Conservation (phyloP, 1,140 invertebrate species). For the Heliconius eleuchia region DNA sequence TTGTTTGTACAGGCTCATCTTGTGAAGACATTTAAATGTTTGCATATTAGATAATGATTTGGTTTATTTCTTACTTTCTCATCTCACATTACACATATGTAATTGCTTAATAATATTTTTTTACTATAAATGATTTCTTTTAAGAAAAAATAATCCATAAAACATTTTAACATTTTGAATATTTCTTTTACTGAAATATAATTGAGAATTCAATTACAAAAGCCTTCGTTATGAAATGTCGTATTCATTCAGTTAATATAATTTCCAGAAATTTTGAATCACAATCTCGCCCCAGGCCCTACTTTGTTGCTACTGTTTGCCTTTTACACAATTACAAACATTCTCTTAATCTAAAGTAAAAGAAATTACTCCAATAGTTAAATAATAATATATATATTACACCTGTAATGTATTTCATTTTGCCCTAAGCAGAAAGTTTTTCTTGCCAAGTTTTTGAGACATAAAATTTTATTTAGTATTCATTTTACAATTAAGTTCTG, state of each 20-base stretch:
- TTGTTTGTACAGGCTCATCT: not conserved
- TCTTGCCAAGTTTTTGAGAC: not conserved
- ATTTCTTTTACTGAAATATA: not conserved
- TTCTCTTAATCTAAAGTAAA: not conserved
- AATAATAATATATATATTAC: not conserved
- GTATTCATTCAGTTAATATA: constrained; percentile 23
- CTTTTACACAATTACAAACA: not conserved
- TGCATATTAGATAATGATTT: not conserved
- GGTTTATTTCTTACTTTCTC: too few species aligned
- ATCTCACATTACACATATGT: too few species aligned
- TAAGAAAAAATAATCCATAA: too few species aligned
- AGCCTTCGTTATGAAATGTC: constrained; percentile 16
- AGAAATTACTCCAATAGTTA: not conserved
- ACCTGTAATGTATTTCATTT: constrained; percentile 2
- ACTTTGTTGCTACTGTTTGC: constrained; percentile 17
- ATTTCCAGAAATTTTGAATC: constrained; percentile 16
- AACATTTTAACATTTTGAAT: not conserved
- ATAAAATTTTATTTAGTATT: not conserved
- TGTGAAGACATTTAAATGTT: not conserved
- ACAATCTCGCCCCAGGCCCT: constrained; percentile 4
- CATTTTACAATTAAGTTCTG: not conserved
- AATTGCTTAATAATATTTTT: too few species aligned
- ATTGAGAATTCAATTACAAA: constrained; percentile 22
- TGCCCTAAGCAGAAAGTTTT: not conserved
- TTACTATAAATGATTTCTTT: too few species aligned